Evolutionary conservation across 2,888 invertebrate genomes (phyloP), one percentile per base, ranked within the genome.

Genomic region (Drosophila helvetica): DNA sequence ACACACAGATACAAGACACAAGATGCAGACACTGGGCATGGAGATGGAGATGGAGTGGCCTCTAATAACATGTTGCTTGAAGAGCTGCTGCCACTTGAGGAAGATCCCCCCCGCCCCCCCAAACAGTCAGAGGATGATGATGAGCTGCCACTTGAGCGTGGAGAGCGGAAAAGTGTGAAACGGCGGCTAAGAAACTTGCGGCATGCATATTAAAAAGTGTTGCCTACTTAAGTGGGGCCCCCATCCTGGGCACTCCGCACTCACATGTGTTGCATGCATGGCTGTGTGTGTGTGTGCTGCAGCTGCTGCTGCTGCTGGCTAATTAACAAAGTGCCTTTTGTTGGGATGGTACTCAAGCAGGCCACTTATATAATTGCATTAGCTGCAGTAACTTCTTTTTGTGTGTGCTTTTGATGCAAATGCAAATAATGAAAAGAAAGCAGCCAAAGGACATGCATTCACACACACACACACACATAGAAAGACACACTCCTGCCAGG

Each of bases 331-430:
- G 88, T 83, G 84, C 60, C 72, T 66, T 80, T 78, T 82, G 79
- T 82, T 57, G 64, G 77, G 57, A 2, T n/a, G 71, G 71, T 58
- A 74, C 61, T 74, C 58, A 74, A 74, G 74, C 75, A 75, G 55
- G 74, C 62, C 78, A 82, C 85, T 85, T 81, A 74, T 89, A 79
- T 85, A 86, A 86, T 87, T 88, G 89, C 85, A 86, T 86, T 86
- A 85, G 86, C 88, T 86, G 74, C 74, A 71, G 64, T 61, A 52
- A 62, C 77, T 82, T 69, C 66, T 68, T 67, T 76, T 68, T 82
- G 79, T 79, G 74, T 67, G 73, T 45, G 61, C 61, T 46, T 7
- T 38, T 38, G 38, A 38, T 33, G 33, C 56, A 79, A 80, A 78
- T 79, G 75, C 88, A 88, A 86, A 85, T 82, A 85, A 79, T 73